Base-by-base conservation (phyloP, 2,888 invertebrate species). In the Plagiodera versicolora region DNA sequence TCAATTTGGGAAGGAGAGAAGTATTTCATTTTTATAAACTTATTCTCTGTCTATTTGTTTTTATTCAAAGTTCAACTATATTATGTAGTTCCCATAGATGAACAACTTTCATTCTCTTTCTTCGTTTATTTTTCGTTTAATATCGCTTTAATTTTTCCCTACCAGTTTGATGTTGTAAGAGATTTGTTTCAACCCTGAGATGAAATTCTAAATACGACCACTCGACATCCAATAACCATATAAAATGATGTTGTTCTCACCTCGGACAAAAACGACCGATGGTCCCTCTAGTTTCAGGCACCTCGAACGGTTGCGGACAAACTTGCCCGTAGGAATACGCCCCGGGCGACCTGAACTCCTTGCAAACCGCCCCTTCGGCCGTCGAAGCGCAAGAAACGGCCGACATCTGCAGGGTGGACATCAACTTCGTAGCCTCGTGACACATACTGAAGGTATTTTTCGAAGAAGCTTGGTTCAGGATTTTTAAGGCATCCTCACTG, bases 351-450 rank as follows among this genome's bases (percentile, higher is more conserved):
- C 83, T n/a, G n/a, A n/a, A 85, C 69, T 89, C 88, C 77, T 87
- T 86, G 72, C 86, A 86, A 10, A 85, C 83, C 16, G 85, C 84
- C 30, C 51, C 52, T 46, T 73, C 69, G 39, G 77, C 77, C n/a
- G 70, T 53, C 28, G 73, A 61, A 14, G 67, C 65, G 17, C n/a
- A n/a, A n/a, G n/a, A n/a, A n/a, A 89, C 78, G 6, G 89, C 89
- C 57, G 89, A 88, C 77, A 89, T 88, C 73, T 89, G 89, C 62
- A 89, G 79, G n/a, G 89, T 89, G 72, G 88, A 87, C 84, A 89
- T 89, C 60, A 89, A 81, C 75, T 86, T 88, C 46, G 86, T 87
- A 54, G 89, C 89, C 80, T 89, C 89, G n/a, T 85, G 86, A 70
- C 87, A 88, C 86, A 89, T 89, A 6, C 84, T 86, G 68, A 86